Conservation (phyloP, 1,140 invertebrate genomes). For the Vollenhovia emeryi region DNA sequence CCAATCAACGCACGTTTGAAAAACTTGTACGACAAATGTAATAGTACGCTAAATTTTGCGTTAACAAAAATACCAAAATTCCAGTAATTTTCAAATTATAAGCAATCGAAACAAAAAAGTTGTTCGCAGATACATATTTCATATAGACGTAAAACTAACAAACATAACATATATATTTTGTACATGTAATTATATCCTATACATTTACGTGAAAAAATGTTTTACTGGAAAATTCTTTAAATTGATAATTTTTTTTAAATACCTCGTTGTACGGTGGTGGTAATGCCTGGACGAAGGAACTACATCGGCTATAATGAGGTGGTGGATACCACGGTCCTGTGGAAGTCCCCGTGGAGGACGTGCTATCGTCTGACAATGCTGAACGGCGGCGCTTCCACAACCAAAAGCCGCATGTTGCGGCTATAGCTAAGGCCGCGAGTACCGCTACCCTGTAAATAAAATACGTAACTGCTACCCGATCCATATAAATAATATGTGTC, state of each 20-base stretch:
- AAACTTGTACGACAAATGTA: too few species aligned
- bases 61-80: background rate
- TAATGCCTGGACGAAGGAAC: conserved; percentile 91
- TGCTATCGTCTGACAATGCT: conserved; percentile 81
- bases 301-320: conserved; percentile 92
- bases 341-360: conserved; percentile 89
- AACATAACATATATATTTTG: too few species aligned
- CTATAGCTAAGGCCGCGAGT: conserved; percentile 86
- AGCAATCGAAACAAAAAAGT: background rate
- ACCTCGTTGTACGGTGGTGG: conserved; percentile 94
- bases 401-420: conserved; percentile 89
- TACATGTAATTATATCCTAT: background rate
- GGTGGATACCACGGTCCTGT: conserved; percentile 91
- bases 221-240: background rate
- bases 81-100: background rate
- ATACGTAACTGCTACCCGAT: background rate
- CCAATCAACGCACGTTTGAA: too few species aligned
- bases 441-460: conserved; percentile 86
- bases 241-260: background rate
- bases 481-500: background rate
- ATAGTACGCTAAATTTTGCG: too few species aligned
- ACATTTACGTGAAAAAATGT: background rate
- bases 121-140: background rate
- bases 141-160: too few species aligned
- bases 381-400: conserved; percentile 87